These are phyloP conservation scores for Pseudorasbora parva DNA, from an alignment of 2,113 vertebrate genomes.

Conservation along the genomic window DNA sequence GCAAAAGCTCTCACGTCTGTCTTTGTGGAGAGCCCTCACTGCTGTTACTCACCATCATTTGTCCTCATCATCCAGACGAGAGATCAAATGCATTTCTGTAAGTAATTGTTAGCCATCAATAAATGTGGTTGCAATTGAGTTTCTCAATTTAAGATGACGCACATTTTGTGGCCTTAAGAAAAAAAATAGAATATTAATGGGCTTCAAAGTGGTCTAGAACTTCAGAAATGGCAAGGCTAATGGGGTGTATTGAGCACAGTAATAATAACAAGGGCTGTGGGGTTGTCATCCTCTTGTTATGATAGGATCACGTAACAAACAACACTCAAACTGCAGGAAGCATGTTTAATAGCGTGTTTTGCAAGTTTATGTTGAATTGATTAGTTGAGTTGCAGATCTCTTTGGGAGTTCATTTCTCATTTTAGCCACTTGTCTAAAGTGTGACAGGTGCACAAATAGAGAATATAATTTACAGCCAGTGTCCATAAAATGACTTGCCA, in stretches of 20 bases:
- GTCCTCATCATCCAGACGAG: slow-evolving; percentile 5
- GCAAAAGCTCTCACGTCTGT: neutral
- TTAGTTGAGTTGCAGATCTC: neutral
- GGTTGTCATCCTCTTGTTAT: slow-evolving; percentile 19
- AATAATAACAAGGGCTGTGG: slow-evolving; percentile 41
- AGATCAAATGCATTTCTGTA: slow-evolving; percentile 45
- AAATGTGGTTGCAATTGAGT: slow-evolving; percentile 39
- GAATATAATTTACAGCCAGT: neutral
- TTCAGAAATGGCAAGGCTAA: slow-evolving; percentile 25
- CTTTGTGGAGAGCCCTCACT: neutral
- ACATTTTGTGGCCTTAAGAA: slow-evolving; percentile 44
- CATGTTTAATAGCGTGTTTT: neutral
- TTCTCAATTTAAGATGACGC: slow-evolving; percentile 32
- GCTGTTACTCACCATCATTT: neutral
- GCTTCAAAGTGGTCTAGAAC: slow-evolving; percentile 32
- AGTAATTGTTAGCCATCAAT: slow-evolving; percentile 45
- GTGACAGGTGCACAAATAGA: neutral
- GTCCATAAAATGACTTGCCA: neutral
- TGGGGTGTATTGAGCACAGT: slow-evolving; percentile 41
- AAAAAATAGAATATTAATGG: slow-evolving; percentile 51
- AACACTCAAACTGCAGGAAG: neutral
- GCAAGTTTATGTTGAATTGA: neutral
- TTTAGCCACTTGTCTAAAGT: neutral
- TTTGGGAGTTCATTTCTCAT: neutral
- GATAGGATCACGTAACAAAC: slow-evolving; percentile 6